A percentile compares a stretch with the other conserved stretches of the same genome.
Conservation (phyloP, 1,140 invertebrate genomes). For the Dreissena polymorpha region DNA sequence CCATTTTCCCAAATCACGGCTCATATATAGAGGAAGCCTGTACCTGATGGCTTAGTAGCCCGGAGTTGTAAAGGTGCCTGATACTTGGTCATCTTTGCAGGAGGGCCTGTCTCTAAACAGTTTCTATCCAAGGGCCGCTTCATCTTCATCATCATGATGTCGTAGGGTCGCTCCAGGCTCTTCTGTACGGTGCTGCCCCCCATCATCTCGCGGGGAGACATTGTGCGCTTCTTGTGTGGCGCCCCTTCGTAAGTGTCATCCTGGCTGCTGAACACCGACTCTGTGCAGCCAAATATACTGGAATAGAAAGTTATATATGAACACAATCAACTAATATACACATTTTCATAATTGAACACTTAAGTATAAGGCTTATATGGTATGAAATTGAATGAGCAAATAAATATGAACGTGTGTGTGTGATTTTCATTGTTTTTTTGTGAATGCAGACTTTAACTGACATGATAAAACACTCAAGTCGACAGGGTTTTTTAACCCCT, state of each 20-base stretch:
- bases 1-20: too few relatives aligned
- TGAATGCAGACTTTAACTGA: too few relatives aligned
- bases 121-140: conserved; percentile 72
- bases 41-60: too few relatives aligned
- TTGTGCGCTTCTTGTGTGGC: conserved; percentile 49
- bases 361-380: background rate
- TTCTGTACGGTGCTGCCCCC: conserved; percentile 72
- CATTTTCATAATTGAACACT: background rate
- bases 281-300: conserved; percentile 76
- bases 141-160: conserved; percentile 64
- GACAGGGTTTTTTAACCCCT: too few relatives aligned
- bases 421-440: too few relatives aligned
- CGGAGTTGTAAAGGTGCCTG: conserved; percentile 20
- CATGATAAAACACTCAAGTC: too few relatives aligned
- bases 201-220: conserved; percentile 69
- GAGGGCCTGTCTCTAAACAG: conserved; percentile 74
- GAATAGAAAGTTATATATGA: conserved; percentile 45
- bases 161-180: conserved; percentile 66
- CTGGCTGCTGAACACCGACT: conserved; percentile 72
- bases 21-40: too few relatives aligned
- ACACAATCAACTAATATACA: background rate
- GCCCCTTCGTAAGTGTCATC: conserved; percentile 64
- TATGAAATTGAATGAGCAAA: too few relatives aligned
- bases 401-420: too few relatives aligned
- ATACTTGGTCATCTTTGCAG: conserved; percentile 60